A percentile compares a stretch with the other conserved stretches of the same genome.
These are phyloP conservation scores for Oncorhynchus masou DNA, from an alignment of 2,113 vertebrate genomes.

Conservation along the genomic window DNA sequence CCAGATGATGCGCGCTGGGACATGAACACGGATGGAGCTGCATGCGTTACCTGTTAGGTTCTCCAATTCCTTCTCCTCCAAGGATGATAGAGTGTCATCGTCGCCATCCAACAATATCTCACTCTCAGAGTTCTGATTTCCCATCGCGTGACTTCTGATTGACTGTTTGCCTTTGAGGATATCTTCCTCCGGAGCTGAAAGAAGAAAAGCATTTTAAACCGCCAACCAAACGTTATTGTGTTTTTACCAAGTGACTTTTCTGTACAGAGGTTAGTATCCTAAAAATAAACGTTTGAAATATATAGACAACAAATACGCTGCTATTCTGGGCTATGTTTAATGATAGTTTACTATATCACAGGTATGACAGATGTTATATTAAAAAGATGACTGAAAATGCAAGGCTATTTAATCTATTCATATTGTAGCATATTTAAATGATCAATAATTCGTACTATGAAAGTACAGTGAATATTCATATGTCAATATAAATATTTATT, in stretches of 20 bases:
- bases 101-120: slow-evolving; percentile 87
- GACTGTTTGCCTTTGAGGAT: slow-evolving; percentile 93
- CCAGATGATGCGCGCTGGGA: background rate
- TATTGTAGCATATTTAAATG: background rate
- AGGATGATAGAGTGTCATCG: slow-evolving; percentile 90
- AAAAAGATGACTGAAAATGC: background rate
- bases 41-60: slow-evolving; percentile 86
- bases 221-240: background rate
- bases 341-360: background rate
- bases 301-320: background rate
- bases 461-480: background rate
- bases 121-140: slow-evolving; percentile 90
- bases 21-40: slow-evolving; percentile 15
- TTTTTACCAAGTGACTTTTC: slow-evolving; percentile 3
- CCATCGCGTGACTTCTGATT: slow-evolving; percentile 88
- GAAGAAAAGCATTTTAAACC: background rate
- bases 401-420: background rate
- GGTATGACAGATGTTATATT: background rate
- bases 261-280: slow-evolving; percentile 11
- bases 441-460: background rate
- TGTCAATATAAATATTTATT: background rate
- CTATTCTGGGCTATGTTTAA: background rate
- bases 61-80: slow-evolving; percentile 97
- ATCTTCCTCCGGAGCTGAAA: slow-evolving; percentile 88
- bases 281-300: background rate